Evolutionary conservation across 2,113 vertebrate genomes (phyloP).

Genomic region (Aegithalos caudatus): DNA sequence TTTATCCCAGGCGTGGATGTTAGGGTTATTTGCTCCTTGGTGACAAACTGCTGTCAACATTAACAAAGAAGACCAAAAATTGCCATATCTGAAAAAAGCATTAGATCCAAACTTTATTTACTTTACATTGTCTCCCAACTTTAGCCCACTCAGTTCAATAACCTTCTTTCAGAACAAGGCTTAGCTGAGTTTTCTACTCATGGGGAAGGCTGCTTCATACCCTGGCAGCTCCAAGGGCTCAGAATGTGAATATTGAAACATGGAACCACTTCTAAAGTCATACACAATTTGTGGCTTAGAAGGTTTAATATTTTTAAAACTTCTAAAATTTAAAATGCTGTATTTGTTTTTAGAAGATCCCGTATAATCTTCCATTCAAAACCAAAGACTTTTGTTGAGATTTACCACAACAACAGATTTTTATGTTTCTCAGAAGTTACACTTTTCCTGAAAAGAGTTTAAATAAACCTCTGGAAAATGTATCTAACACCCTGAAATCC

Average conservation of each 20-base stretch:
- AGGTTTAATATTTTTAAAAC: neutral
- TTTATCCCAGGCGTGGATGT: neutral
- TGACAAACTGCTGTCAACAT: neutral
- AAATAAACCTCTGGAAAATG: conserved; percentile 26
- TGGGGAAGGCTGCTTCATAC: neutral
- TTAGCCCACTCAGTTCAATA: neutral
- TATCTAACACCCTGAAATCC: neutral
- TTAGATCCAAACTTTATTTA: neutral
- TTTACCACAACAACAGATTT: neutral
- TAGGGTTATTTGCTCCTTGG: neutral
- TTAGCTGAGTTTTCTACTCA: fast-evolving
- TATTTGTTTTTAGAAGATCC: neutral
- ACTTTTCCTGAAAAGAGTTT: neutral
- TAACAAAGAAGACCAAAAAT: neutral
- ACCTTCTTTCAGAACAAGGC: neutral
- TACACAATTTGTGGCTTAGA: neutral
- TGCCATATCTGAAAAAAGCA: neutral
- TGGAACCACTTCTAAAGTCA: neutral
- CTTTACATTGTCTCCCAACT: neutral
- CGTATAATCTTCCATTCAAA: neutral
- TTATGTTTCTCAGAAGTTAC: neutral
- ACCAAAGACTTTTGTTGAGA: neutral
- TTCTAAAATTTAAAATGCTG: neutral
- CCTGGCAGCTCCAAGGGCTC: neutral
- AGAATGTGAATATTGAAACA: neutral